Evolutionary conservation across 2,797 vertebrate species (phyloP).

Genomic region (Epinephelus malabaricus): DNA sequence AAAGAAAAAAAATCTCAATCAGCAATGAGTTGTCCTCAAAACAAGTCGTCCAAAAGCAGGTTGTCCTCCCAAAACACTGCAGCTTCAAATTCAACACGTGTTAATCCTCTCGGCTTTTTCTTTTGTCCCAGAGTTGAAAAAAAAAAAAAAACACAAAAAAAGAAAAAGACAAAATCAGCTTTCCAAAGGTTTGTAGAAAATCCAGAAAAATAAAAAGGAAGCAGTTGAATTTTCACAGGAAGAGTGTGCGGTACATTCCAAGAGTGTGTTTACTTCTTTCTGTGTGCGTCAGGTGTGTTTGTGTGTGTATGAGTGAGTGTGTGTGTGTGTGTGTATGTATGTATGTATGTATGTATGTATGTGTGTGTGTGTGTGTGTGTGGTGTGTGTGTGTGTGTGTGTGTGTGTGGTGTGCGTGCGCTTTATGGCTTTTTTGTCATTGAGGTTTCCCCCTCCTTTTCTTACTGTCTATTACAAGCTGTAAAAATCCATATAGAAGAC

Average conservation of each 20-base stretch:
- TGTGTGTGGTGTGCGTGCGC: conserved; percentile 37
- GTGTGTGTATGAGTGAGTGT: background rate
- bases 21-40: conserved; percentile 37
- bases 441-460: conserved; percentile 70
- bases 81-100: conserved; percentile 44
- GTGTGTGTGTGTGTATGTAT: background rate
- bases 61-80: conserved; percentile 48
- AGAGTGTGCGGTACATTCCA: conserved; percentile 78
- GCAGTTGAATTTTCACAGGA: conserved; percentile 74
- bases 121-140: conserved; percentile 9
- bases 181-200: conserved; percentile 55
- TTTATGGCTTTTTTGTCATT: conserved; percentile 83
- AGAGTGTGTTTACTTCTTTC: conserved; percentile 52
- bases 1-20: conserved; percentile 10
- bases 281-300: conserved; percentile 46
- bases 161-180: conserved; percentile 37
- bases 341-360: background rate
- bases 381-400: conserved; percentile 37
- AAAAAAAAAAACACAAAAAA: conserved; percentile 6
- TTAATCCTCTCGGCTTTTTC: conserved; percentile 33
- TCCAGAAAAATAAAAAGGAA: conserved; percentile 59
- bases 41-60: conserved; percentile 18
- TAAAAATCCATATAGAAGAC: conserved; percentile 98
- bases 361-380: background rate
- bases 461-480: conserved; percentile 95